Base-by-base conservation (phyloP, 2,888 invertebrate species). In the Ptychoptera contaminata region DNA sequence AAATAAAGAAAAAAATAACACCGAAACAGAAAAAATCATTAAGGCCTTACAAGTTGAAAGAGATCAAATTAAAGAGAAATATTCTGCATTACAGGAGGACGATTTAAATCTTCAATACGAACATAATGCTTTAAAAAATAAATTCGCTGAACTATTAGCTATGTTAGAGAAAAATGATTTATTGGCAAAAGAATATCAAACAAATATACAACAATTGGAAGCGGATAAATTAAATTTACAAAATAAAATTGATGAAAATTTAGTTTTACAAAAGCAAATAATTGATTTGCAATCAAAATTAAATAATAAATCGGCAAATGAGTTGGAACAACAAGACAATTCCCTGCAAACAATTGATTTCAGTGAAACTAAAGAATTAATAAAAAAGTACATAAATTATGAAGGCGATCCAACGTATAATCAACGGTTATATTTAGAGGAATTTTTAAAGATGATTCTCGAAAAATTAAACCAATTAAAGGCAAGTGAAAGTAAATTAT, bases 201-300 rank as follows among this genome's bases (percentile, higher is more conserved):
- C 23, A 23, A 23, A 23, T 5, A 23, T 23, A 5, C 23, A 23
- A 23, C 23, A 23, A 23, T 23, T 23, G 23, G 23, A 23, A 23
- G 7, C 3, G 7, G 23, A 23, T 23, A 23, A 23, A 23, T 5
- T 23, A 23, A 23, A 23, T 23, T 7, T 23, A 5, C 23, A 23
- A 23, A 23, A 23, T 23, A 23, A 23, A 23, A 23, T 23, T 7
- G 23, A 23, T 7, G 23, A 23, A 7, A 23, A 23, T 23, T 23
- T 23, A 23, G 7, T 23, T 43, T 41, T 55, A 16, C 55, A 54
- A 36, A 53, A 55, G 16, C 57, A 60, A 46, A 52, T 64, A 8
- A 63, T 62, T 29, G 63, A 65, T 46, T 49, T 65, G 47, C 64
- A 65, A 49, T 57, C 56, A 12, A 45, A 46, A 30, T 43, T 50